phyloP scores from a whole-genome alignment of 1,140 invertebrate species.

The Calephelis nemesis region DNA sequence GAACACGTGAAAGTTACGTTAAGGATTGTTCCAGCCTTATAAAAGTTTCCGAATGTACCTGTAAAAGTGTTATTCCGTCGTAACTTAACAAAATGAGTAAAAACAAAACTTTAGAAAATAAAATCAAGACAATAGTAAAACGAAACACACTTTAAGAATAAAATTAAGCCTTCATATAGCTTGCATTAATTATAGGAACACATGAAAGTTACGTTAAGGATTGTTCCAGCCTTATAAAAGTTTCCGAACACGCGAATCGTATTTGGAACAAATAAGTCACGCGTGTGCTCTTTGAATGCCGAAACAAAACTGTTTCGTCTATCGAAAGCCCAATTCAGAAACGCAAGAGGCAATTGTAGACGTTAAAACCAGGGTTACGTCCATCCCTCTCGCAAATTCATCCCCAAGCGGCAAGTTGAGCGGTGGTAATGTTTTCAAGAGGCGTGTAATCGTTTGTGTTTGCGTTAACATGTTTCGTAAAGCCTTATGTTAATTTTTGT shows the following conservation, averaged over 20 bases:
- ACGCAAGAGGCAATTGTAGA: constrained; percentile 30
- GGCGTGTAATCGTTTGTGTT: constrained; percentile 33
- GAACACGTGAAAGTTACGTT: background rate
- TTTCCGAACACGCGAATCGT: constrained; percentile 11
- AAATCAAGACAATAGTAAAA: background rate
- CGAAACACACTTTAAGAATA: background rate
- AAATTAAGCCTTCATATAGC: background rate
- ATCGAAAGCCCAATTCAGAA: constrained; percentile 31
- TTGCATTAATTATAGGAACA: constrained; percentile 3
- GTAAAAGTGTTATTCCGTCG: background rate
- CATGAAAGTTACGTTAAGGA: background rate
- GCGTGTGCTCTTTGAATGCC: constrained; percentile 28
- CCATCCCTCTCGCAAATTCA: constrained; percentile 31
- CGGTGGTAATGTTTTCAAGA: constrained; percentile 30
- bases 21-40: background rate
- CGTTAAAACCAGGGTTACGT: constrained; percentile 27
- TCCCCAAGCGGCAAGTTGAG: constrained; percentile 22
- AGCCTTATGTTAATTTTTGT: constrained; percentile 14
- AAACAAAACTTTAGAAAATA: background rate
- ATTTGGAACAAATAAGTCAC: constrained; percentile 19
- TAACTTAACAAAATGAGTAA: background rate
- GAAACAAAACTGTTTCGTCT: constrained; percentile 27
- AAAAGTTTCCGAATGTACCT: constrained; percentile 7
- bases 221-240: background rate
- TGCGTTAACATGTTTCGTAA: constrained; percentile 25